These are phyloP conservation scores for Clarias macrocephalus DNA, from an alignment of 2,113 vertebrate genomes.

Conservation along the genomic window DNA sequence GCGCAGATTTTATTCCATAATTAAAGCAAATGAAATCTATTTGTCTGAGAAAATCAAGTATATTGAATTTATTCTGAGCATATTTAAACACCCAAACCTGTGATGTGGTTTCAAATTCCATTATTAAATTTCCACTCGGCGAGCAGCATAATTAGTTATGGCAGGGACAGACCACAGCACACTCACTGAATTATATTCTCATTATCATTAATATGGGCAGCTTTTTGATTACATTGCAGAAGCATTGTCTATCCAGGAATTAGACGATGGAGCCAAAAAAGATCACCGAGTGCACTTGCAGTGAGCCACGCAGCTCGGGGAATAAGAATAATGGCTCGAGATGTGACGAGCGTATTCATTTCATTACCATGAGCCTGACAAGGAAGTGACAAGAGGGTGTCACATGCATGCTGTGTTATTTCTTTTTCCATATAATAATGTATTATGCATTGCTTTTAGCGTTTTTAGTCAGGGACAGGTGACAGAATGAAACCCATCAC, in stretches of 20 bases:
- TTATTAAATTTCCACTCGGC: constrained; percentile 36
- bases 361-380: not conserved
- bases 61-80: constrained; percentile 37
- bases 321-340: constrained; percentile 7
- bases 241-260: constrained; percentile 14
- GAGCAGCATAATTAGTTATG: constrained; percentile 40
- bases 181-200: constrained; percentile 29
- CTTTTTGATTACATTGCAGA: constrained; percentile 8
- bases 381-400: constrained; percentile 6
- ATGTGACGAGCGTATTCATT: not conserved
- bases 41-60: constrained; percentile 41
- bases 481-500: constrained; percentile 12
- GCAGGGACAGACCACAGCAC: constrained; percentile 15
- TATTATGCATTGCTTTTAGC: not conserved
- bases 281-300: not conserved
- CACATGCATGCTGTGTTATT: not conserved
- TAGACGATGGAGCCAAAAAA: not conserved
- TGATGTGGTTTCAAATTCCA: constrained; percentile 36
- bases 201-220: constrained; percentile 39
- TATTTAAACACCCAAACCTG: constrained; percentile 45
- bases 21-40: constrained; percentile 42
- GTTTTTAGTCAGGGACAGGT: not conserved
- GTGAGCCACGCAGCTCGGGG: not conserved
- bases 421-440: not conserved
- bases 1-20: constrained; percentile 12